Evolutionary conservation across 1,140 invertebrate species (phyloP), one percentile per base, ranked within the genome.

Genomic region (Cataglyphis hispanica): DNA sequence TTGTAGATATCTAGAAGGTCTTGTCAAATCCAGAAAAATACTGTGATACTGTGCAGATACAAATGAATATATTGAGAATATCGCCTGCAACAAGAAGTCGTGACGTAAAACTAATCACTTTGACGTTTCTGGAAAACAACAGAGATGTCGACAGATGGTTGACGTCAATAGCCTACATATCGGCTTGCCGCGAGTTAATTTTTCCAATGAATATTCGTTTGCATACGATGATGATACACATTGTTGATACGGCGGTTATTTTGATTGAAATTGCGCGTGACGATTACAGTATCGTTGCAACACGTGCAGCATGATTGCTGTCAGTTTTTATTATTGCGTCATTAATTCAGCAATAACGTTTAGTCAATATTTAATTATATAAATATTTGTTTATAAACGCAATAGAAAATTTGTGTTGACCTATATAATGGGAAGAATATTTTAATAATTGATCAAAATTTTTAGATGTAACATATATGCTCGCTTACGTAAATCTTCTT

Each of bases 191-290:
- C 53, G 53, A 74, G 53, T 74, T 67, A 74, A 83, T 53, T 83
- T 83, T 83, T 83, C 53, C 37, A 83, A 74, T 46, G 78, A 37
- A 83, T 83, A 83, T 72, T 83, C 27, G 67, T 70, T 60, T 46
- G 76, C 31, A 1, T 6, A 27, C 46, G 16, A 56, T 46, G 31
- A 66, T 80, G 77, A 81, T n/a, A n/a, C n/a, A n/a, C 78, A 72
- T 25, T 19, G 50, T 34, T 53, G 67, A 72, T 37, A 74, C 27
- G n/a, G 67, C 11, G 50, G 67, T 81, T 83, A 83, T 83, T 83
- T 83, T 83, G 78, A 83, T 53, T 34, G 78, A 83, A 83, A 83
- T 83, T 70, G 78, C 43, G 66, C 78, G 67, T 83, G 53, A 83
- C 78, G n/a, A 61, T 61, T 50, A 34, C 40, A 58, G 37, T 31